Evolutionary conservation across 2,888 invertebrate genomes (phyloP).

Genomic region (Ornithoptera priamus): DNA sequence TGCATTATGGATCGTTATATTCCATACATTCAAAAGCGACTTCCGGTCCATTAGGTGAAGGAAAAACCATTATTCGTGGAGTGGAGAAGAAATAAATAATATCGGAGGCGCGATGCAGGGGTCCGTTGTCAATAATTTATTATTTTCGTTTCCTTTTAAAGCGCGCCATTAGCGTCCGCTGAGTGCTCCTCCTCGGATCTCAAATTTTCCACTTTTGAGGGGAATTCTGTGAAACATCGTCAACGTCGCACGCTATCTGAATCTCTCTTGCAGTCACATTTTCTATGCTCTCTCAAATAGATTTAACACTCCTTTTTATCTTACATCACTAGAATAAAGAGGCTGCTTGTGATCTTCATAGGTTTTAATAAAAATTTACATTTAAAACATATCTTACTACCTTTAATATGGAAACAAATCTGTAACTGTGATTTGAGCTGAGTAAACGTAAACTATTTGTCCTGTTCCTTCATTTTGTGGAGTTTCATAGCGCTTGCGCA

Average conservation of each 20-base stretch:
- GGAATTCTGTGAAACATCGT: slow-evolving; percentile 55
- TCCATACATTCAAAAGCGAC: slow-evolving; percentile 48
- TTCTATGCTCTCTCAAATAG: slow-evolving; percentile 18
- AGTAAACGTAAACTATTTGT: too few species aligned
- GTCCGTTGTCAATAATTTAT: slow-evolving; percentile 73
- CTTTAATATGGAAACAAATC: too few species aligned
- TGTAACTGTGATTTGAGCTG: too few species aligned
- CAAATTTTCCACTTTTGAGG: slow-evolving; percentile 56
- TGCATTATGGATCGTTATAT: neutral
- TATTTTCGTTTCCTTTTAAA: slow-evolving; percentile 72
- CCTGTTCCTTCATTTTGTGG: too few species aligned
- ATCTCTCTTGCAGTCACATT: slow-evolving; percentile 33
- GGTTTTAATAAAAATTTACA: neutral
- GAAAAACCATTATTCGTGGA: slow-evolving; percentile 56
- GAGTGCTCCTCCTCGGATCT: slow-evolving; percentile 58
- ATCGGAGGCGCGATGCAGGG: slow-evolving; percentile 55
- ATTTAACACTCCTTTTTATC: slow-evolving; percentile 18
- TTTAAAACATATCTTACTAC: too few species aligned
- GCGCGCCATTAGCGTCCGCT: slow-evolving; percentile 64
- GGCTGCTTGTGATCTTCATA: neutral
- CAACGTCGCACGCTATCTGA: slow-evolving; percentile 51
- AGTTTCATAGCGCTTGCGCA: too few species aligned
- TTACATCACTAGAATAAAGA: slow-evolving; percentile 5
- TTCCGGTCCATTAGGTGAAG: slow-evolving; percentile 59
- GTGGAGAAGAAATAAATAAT: slow-evolving; percentile 55